Conservation (phyloP, 2,113 vertebrate genomes). For the Muntiacus muntjak region DNA sequence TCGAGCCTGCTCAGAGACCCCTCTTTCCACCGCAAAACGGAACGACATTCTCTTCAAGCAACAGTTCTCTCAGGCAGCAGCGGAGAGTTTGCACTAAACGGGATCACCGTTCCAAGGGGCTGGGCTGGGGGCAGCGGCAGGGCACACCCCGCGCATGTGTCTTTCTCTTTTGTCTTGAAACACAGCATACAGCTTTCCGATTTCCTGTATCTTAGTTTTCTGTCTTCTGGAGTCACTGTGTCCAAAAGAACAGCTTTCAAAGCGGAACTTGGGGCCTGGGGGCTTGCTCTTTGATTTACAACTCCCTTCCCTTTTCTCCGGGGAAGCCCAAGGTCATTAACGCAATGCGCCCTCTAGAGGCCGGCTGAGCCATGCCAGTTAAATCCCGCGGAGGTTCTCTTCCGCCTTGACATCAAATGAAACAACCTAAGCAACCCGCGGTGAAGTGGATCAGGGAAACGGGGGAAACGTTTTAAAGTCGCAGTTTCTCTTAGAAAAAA, state of each 20-base stretch:
- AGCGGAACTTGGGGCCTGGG: not conserved
- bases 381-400: not conserved
- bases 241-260: not conserved
- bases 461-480: not conserved
- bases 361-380: not conserved
- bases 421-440: fast-evolving
- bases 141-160: not conserved
- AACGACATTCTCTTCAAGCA: not conserved
- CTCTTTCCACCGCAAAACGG: not conserved
- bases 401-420: not conserved
- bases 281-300: not conserved
- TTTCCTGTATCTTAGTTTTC: not conserved
- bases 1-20: not conserved
- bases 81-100: not conserved
- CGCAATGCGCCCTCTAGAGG: not conserved
- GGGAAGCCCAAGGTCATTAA: not conserved
- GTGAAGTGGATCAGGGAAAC: not conserved
- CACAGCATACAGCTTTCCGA: not conserved
- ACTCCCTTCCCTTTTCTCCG: fast-evolving
- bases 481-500: not conserved
- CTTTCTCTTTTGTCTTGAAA: not conserved
- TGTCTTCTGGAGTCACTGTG: not conserved
- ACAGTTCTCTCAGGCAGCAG: not conserved
- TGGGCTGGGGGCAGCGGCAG: not conserved
- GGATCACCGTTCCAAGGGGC: not conserved